A percentile compares a stretch with the other conserved stretches of the same genome.
Conservation (phyloP, 2,888 invertebrate species). For the Synergus japonicus region DNA sequence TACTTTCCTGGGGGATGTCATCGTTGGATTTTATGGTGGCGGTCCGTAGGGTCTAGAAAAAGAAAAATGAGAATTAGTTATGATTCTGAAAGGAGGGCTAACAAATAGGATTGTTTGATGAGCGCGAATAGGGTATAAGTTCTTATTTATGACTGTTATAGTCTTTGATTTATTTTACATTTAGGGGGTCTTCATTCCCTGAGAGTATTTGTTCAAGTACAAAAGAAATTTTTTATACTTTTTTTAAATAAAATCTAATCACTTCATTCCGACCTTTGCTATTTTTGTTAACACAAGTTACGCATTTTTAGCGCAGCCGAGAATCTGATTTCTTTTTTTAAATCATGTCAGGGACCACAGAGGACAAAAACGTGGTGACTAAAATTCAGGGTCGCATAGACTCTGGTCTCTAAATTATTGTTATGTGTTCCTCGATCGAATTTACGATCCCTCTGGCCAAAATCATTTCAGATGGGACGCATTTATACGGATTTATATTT, state of each 20-base stretch:
- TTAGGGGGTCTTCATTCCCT: too few relatives aligned
- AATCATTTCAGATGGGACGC: background rate
- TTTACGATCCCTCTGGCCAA: background rate
- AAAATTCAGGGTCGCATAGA: slow-evolving; percentile 13
- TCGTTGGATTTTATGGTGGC: background rate
- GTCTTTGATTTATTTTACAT: too few relatives aligned
- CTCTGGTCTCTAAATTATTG: slow-evolving; percentile 19
- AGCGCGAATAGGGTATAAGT: background rate
- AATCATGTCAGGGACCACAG: background rate
- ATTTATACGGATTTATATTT: background rate
- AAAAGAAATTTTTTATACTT: too few relatives aligned
- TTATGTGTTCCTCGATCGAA: background rate
- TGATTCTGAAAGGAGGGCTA: background rate
- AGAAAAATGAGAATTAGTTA: background rate
- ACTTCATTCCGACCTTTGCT: too few relatives aligned
- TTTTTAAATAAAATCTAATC: too few relatives aligned
- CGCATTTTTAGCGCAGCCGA: too few relatives aligned
- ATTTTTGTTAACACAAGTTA: too few relatives aligned
- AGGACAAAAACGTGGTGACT: background rate
- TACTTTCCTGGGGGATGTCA: slow-evolving; percentile 26
- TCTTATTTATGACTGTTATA: background rate
- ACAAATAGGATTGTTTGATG: background rate
- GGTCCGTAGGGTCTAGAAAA: slow-evolving; percentile 1
- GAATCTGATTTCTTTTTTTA: slow-evolving; percentile 11
- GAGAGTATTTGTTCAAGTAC: too few relatives aligned